phyloP scores from a whole-genome alignment of 1,140 invertebrate species.

The Hyles euphorbiae region DNA sequence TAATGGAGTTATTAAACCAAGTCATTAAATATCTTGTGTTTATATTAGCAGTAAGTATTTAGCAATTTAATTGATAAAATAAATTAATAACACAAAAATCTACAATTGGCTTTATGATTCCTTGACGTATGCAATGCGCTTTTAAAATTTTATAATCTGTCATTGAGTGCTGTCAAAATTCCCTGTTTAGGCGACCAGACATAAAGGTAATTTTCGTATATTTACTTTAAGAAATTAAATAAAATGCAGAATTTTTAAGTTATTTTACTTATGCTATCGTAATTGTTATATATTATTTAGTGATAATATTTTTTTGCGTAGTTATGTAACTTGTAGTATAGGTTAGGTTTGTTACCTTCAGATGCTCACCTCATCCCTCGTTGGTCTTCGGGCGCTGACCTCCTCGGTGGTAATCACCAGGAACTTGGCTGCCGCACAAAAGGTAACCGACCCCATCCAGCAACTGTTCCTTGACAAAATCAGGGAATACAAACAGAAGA shows the following conservation, averaged over 20 bases:
- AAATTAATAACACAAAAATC: too few relatives aligned
- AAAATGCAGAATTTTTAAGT: too few relatives aligned
- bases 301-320: not conserved
- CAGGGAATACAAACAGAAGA: slow-evolving; percentile 86
- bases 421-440: slow-evolving; percentile 83
- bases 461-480: slow-evolving; percentile 96
- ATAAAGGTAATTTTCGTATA: slow-evolving; percentile 14
- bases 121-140: too few relatives aligned
- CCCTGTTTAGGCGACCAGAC: slow-evolving; percentile 6
- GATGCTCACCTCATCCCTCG: slow-evolving; percentile 65
- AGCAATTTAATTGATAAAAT: too few relatives aligned
- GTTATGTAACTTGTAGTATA: slow-evolving; percentile 63
- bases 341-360: slow-evolving; percentile 55
- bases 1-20: too few relatives aligned
- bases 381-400: slow-evolving; percentile 48
- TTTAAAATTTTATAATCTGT: too few relatives aligned
- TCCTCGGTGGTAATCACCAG: slow-evolving; percentile 72
- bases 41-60: too few relatives aligned
- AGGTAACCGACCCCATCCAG: slow-evolving; percentile 92
- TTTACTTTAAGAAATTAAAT: too few relatives aligned
- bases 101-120: too few relatives aligned
- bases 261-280: too few relatives aligned
- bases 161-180: slow-evolving; percentile 12
- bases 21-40: too few relatives aligned
- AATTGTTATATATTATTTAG: too few relatives aligned